Percentiles rank a stretch among this genome's conserved stretches.
These are phyloP conservation scores for Apodemia zela DNA, from an alignment of 2,888 invertebrate species.

Conservation along the genomic window DNA sequence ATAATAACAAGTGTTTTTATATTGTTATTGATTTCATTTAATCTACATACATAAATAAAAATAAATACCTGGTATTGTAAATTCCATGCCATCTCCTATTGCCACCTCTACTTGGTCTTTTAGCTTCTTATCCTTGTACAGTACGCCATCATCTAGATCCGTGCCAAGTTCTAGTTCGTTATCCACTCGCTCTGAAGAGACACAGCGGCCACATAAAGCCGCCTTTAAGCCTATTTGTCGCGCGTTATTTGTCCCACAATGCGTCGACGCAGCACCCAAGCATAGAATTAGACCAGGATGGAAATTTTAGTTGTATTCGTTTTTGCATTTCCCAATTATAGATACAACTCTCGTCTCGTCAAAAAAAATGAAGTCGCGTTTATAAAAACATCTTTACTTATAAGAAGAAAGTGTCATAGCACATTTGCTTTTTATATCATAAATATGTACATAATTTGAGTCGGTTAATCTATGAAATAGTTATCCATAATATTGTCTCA, in stretches of 20 bases:
- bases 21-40: too few species aligned
- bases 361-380: neutral
- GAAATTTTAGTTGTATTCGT: conserved; percentile 29
- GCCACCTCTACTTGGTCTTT: conserved; percentile 95
- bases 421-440: too few species aligned
- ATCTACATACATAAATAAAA: neutral
- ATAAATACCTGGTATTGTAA: conserved; percentile 90
- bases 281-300: conserved; percentile 76
- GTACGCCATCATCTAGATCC: conserved; percentile 89
- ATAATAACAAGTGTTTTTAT: too few species aligned
- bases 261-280: conserved; percentile 64
- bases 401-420: too few species aligned
- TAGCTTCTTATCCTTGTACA: conserved; percentile 92
- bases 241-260: conserved; percentile 47
- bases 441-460: too few species aligned
- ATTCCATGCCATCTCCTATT: conserved; percentile 95
- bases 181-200: conserved; percentile 84
- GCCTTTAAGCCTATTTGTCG: conserved; percentile 77
- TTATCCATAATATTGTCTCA: neutral
- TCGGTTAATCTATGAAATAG: too few species aligned
- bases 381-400: neutral
- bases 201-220: conserved; percentile 83
- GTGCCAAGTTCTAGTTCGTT: conserved; percentile 83
- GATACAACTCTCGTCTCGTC: conserved; percentile 4
- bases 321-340: conserved; percentile 16